These are phyloP conservation scores for Girardinichthys multiradiatus DNA, from an alignment of 2,113 vertebrate species.

Conservation along the genomic window DNA sequence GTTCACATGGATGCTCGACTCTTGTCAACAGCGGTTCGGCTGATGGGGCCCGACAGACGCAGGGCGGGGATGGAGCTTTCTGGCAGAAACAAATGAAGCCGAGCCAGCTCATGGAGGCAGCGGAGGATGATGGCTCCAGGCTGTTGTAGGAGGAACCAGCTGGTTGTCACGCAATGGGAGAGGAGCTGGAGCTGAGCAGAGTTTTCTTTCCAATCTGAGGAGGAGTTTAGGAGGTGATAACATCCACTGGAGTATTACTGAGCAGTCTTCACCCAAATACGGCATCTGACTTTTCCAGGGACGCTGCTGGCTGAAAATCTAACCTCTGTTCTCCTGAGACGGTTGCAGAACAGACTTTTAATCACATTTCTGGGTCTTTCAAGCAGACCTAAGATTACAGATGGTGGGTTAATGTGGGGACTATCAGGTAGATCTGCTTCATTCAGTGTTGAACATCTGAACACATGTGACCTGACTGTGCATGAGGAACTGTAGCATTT, in stretches of 20 bases:
- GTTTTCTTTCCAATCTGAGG: conserved; percentile 22
- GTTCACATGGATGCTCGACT: conserved; percentile 45
- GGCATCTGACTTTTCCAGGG: no score
- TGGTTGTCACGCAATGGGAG: conserved; percentile 48
- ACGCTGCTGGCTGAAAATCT: no score
- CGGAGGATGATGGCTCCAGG: conserved; percentile 7
- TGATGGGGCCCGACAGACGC: conserved; percentile 42
- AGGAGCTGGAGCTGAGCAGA: conserved; percentile 6
- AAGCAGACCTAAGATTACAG: no score
- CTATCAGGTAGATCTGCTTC: no score
- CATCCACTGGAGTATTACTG: background rate
- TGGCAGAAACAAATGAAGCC: conserved; percentile 61
- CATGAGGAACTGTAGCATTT: no score
- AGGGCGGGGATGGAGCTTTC: background rate
- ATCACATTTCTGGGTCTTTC: no score
- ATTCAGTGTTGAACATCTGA: no score
- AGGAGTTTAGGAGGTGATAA: conserved; percentile 14
- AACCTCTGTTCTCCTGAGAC: no score
- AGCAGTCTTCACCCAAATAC: background rate
- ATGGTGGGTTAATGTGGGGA: no score
- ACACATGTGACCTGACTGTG: no score
- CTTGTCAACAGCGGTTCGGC: conserved; percentile 25
- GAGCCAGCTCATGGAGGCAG: no score
- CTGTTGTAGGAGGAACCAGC: conserved; percentile 46
- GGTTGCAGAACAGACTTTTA: no score